These are phyloP conservation scores for sheep (Ovis aries) DNA, from an alignment of 2,113 vertebrate genomes.

Conservation along the genomic window DNA sequence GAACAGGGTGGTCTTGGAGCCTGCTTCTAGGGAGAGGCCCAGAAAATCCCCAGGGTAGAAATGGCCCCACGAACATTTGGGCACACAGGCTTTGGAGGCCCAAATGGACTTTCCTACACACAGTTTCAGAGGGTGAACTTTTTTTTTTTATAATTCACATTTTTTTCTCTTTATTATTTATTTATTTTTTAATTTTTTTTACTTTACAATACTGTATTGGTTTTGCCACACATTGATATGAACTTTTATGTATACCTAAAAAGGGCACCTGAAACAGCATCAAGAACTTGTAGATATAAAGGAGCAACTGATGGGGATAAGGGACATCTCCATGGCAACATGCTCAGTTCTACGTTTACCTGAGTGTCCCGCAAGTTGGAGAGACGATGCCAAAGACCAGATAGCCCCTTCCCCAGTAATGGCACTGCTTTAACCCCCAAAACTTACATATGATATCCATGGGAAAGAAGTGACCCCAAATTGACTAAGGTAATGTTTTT, in stretches of 20 bases:
- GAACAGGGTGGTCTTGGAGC: not conserved
- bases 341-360: accelerated
- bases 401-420: not conserved
- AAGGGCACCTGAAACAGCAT: not conserved
- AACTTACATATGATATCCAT: not conserved
- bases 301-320: not conserved
- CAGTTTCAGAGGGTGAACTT: not conserved
- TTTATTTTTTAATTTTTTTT: too few species aligned
- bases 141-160: not conserved
- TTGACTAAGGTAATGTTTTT: not conserved
- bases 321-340: not conserved
- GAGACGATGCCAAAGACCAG: not conserved
- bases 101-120: not conserved
- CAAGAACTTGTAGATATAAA: not conserved
- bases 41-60: not conserved
- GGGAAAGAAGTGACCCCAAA: not conserved
- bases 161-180: too few species aligned
- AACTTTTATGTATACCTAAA: not conserved
- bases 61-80: not conserved
- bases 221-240: not conserved
- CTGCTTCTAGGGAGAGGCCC: not conserved
- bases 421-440: not conserved
- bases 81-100: not conserved
- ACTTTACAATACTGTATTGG: too few species aligned
- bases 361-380: not conserved